Evolutionary conservation across 2,888 invertebrate genomes (phyloP), one percentile per base, ranked within the genome.

Genomic region (Branchinecta sandiegonensis): DNA sequence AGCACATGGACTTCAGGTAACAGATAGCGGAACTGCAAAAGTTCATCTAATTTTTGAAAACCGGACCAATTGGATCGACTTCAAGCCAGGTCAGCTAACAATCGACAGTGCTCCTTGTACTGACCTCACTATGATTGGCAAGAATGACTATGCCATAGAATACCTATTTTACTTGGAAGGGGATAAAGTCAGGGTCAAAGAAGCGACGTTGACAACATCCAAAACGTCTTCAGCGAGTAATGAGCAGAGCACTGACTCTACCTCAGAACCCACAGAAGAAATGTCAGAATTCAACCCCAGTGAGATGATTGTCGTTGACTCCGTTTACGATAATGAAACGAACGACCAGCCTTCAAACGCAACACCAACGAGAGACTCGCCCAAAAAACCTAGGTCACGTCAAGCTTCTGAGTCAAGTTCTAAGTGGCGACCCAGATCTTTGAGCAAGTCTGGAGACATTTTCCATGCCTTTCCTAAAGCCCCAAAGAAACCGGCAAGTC

Each of bases 221-320:
- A 37, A 37, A 37, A 3, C 37, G 37, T 37, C 37, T 37, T 37
- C 37, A 6, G 6, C 37, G 37, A 37, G 37, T 37, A 37, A 37
- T 37, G 37, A 37, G 3, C 37, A 37, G 37, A 37, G 37, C 37
- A 37, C 37, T 37, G 37, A 37, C 5, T 37, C 37, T 5, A 6
- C 37, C 37, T 37, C 37, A 2, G 37, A 37, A 37, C 37, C 63
- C 63, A 10, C 63, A 17, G 63, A 56, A 56, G 63, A 8, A 56
- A 56, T 23, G n/a, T n/a, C n/a, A n/a, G 23, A 56, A 17, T 56
- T 56, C 14, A 56, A 56, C 10, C 63, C 63, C 14, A 56, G 23
- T 56, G 63, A 56, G 23, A 56, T 56, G 63, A 56, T 56, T 17
- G 63, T 56, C 23, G n/a, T 56, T n/a, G 63, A 56, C 10, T n/a